A percentile compares a stretch with the other conserved stretches of the same genome.
phyloP scores from a whole-genome alignment of 2,113 vertebrate genomes.

The Daboia siamensis region DNA sequence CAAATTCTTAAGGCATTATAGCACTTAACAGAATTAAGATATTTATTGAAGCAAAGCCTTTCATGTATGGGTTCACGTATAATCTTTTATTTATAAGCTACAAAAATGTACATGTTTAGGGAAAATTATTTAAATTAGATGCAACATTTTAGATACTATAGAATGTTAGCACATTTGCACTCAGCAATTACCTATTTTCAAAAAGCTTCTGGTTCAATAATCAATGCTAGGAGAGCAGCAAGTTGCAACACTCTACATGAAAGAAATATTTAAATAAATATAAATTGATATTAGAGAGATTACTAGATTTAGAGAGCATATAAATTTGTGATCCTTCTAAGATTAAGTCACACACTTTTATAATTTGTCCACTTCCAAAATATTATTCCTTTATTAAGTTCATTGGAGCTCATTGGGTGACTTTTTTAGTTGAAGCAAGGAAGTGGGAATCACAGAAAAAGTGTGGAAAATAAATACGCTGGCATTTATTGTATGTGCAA shows the following conservation, averaged over 20 bases:
- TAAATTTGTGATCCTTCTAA: slow-evolving; percentile 45
- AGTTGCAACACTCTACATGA: neutral
- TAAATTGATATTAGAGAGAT: slow-evolving; percentile 4
- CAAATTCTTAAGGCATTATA: neutral
- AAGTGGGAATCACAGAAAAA: neutral
- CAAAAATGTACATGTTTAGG: neutral
- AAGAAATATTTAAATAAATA: slow-evolving; percentile 7
- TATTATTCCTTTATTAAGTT: slow-evolving; percentile 31
- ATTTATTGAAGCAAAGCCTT: neutral
- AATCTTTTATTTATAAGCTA: neutral
- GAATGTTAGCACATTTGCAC: neutral
- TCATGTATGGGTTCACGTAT: neutral
- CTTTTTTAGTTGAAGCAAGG: neutral
- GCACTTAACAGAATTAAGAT: neutral
- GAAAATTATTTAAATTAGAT: neutral
- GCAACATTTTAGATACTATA: neutral
- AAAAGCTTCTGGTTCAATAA: neutral
- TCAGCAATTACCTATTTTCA: neutral
- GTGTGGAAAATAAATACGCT: slow-evolving; percentile 6
- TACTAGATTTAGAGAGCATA: slow-evolving; percentile 44
- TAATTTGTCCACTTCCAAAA: slow-evolving; percentile 42
- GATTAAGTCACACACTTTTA: slow-evolving; percentile 28
- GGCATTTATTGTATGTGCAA: neutral
- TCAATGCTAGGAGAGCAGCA: neutral
- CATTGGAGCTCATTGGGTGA: neutral